Evolutionary conservation across 2,797 vertebrate species (phyloP), one percentile per base, ranked within the genome.

Genomic region (Protosalanx chinensis): DNA sequence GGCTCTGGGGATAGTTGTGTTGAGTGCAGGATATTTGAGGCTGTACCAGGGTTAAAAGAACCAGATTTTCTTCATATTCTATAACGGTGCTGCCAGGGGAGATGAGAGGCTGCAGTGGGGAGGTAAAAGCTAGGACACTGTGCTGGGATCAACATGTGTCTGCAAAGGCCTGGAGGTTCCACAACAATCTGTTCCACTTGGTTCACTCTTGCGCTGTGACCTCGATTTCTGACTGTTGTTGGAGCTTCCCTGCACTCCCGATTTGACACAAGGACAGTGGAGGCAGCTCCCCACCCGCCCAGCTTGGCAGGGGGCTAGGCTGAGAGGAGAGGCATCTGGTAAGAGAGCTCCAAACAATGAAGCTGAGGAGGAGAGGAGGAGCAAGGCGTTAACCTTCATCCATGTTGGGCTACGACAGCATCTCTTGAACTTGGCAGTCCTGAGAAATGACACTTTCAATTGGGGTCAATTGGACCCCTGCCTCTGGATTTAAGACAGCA

Each of bases 361-460:
- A 69, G 58, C 79, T 35, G 80, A 84, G 77, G 76, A 85, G 63
- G 82, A 33, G 67, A 68, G 32, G 51, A 58, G 58, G 67, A 78
- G 79, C 74, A 67, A 67, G 72, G 78, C 81, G 85, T 86, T 83
- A 86, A 79, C 76, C 75, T 82, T 76, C 70, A 69, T 77, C 82
- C 78, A 72, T 87, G 86, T 81, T 72, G 57, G 74, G 68, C 76
- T 74, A 72, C 73, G 73, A 77, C 71, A 79, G 81, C 82, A 85
- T 88, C 85, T 85, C 79, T 59, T 62, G 64, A 81, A 86, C 80
- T 88, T 87, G 82, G 88, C 82, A 83, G 82, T 87, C 81, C 86
- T 88, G 83, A 84, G 86, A 90, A 91, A 90, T 90, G 87, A 91
- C 89, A 92, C 88, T 90, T 92, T 89, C 89, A 93, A 92, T 91